phyloP scores from a whole-genome alignment of 2,113 vertebrate species.

The Limnothrissa miodon region DNA sequence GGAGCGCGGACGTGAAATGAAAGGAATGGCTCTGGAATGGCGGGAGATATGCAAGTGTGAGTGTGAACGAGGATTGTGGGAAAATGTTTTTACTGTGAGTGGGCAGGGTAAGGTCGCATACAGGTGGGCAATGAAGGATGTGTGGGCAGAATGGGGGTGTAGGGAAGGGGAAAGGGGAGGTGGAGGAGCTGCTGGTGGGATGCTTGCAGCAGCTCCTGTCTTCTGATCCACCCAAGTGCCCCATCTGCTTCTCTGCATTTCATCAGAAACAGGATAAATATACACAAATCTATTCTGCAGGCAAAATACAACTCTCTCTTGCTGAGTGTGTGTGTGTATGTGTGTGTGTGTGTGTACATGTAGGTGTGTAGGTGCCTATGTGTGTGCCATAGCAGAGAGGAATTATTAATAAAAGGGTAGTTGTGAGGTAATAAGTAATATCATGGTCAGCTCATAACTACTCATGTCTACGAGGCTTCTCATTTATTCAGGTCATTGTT shows the following conservation, averaged over 20 bases:
- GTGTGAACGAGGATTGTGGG: slow-evolving; percentile 7
- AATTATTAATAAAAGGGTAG: no score
- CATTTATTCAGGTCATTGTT: no score
- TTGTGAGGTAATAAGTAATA: no score
- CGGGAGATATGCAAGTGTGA: background rate
- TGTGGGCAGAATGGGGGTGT: background rate
- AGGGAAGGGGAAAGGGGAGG: background rate
- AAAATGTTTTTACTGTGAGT: background rate
- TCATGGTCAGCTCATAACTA: no score
- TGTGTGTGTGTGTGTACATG: slow-evolving; percentile 25
- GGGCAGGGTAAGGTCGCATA: background rate
- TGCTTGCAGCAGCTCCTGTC: background rate
- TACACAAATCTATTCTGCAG: background rate
- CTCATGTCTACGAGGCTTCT: no score
- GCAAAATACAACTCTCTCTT: background rate
- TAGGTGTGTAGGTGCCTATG: background rate
- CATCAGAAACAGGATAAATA: background rate
- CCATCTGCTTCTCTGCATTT: background rate
- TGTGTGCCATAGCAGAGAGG: background rate
- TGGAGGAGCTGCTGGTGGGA: background rate
- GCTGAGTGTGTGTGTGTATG: background rate
- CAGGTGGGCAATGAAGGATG: background rate
- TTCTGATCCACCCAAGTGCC: background rate
- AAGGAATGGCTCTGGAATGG: background rate
- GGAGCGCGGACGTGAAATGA: background rate